phyloP scores from a whole-genome alignment of 2,888 invertebrate genomes.

The Diarsia rubi region DNA sequence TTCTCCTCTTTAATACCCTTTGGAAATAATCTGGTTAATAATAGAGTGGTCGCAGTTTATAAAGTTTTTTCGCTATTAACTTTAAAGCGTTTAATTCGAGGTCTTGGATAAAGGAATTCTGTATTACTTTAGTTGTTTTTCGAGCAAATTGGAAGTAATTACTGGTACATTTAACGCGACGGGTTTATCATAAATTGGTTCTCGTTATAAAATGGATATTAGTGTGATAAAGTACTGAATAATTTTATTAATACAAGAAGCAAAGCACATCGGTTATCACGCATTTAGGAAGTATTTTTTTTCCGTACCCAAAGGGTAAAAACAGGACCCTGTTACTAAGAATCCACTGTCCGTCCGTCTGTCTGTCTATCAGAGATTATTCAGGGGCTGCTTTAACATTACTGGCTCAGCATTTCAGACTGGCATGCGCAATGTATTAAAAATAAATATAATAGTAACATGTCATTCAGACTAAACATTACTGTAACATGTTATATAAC shows the following conservation, averaged over 20 bases:
- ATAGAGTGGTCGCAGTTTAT: conserved; percentile 52
- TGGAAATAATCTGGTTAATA: conserved; percentile 13
- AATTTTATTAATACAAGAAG: not conserved
- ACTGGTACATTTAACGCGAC: not conserved
- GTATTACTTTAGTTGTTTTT: conserved; percentile 1
- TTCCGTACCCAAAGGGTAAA: too few species aligned
- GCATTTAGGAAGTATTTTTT: too few species aligned
- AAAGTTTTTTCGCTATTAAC: conserved; percentile 54
- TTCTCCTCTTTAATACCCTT: conserved; percentile 8
- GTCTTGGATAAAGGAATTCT: conserved; percentile 22
- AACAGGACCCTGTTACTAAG: too few species aligned
- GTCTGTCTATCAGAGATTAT: too few species aligned
- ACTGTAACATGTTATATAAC: too few species aligned
- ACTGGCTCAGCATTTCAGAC: too few species aligned
- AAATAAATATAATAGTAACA: too few species aligned
- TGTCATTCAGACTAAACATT: too few species aligned
- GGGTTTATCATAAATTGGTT: not conserved
- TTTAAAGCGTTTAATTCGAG: conserved; percentile 53
- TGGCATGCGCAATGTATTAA: too few species aligned
- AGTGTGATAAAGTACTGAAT: not conserved
- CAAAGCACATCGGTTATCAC: too few species aligned
- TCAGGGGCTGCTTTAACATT: too few species aligned
- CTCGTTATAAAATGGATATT: conserved; percentile 6
- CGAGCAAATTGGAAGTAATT: conserved; percentile 8
- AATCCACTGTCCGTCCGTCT: too few species aligned